Base-by-base conservation (phyloP, 2,888 invertebrate genomes). In the Pandemis cinnamomeana region DNA sequence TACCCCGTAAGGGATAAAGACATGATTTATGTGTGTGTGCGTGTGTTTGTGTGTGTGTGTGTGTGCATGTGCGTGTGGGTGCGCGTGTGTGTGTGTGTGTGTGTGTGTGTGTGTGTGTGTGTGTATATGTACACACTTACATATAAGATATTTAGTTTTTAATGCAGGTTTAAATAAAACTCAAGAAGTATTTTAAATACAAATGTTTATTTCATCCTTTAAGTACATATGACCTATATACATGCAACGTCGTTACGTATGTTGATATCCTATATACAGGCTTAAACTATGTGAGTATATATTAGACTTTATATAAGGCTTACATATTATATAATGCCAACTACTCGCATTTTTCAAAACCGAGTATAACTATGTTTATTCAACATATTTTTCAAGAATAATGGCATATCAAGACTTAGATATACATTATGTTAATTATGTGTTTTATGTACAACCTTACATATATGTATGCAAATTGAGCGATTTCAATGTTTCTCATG, bases 181-280 rank as follows among this genome's bases (percentile, higher is more conserved):
- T n/a, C 53, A 55, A 15, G 2, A 20, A 11, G 27, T 20, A 20
- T 6, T 55, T 71, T 71, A 83, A 86, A 87, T 87, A 88, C 80
- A 88, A 84, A 84, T 82, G 81, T 90, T 88, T 89, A 89, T 84
- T 88, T 78, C 76, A 72, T 78, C 75, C 81, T 85, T 86, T 87
- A 84, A 86, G 83, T 80, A 80, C 77, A 76, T 78, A 80, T 84
- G 82, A 83, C 77, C 77, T 87, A 87, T 87, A 82, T 87, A 89
- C 88, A 89, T 83, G 85, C 86, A 86, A 85, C 85, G 58, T 77
- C 73, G 51, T 66, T 72, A 53, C 68, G 69, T 64, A 62, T 55
- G 48, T 53, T 71, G 55, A 60, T 67, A 61, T 77, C 55, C 27
- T 73, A 64, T 67, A 75, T 71, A 78, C 60, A 71, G 27, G 53